Percentiles rank a stretch among this genome's conserved stretches.
Conservation (phyloP, 2,113 vertebrate species). For the Uropsilus gracilis region DNA sequence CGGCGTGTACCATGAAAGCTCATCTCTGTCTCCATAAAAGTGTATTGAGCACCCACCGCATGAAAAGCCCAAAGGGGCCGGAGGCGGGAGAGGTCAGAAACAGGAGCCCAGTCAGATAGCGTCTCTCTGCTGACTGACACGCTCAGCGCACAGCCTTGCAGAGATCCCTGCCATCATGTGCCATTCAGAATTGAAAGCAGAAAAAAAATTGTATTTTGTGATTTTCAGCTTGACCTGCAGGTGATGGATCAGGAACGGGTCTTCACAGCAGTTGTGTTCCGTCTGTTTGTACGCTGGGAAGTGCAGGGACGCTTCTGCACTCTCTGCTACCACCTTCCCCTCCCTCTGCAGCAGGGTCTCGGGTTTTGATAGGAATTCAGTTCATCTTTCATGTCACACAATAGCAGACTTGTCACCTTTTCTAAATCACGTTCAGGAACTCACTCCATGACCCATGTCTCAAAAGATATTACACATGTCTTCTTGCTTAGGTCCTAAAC, state of each 20-base stretch:
- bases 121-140: no score
- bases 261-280: background rate
- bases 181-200: background rate
- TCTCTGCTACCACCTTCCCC: background rate
- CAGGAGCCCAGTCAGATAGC: fast-evolving
- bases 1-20: background rate
- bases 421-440: background rate
- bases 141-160: background rate
- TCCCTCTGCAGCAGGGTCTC: background rate
- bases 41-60: background rate
- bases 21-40: background rate
- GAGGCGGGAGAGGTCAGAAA: fast-evolving
- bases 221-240: background rate
- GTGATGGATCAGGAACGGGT: background rate
- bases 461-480: background rate
- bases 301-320: no score
- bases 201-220: background rate
- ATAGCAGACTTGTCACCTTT: background rate
- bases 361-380: background rate
- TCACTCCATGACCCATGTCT: background rate
- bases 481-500: background rate
- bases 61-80: background rate
- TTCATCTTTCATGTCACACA: background rate
- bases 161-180: background rate
- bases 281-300: no score